Conservation (phyloP, 2,797 vertebrate species). For the Carcharodon carcharias region DNA sequence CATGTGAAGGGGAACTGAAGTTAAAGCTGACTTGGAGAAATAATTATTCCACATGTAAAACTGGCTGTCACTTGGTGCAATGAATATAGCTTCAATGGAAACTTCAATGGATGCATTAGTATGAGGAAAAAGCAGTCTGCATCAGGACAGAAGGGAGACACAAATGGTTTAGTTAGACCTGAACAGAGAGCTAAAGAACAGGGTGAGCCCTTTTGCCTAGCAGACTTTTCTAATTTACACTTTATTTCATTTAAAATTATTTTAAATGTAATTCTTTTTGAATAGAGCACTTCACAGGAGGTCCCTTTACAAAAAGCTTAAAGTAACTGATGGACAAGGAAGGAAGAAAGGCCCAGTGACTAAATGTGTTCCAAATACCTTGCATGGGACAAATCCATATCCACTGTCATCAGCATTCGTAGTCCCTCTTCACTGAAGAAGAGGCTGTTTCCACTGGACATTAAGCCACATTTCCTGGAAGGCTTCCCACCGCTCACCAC, state of each 20-base stretch:
- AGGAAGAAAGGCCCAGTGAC: no score
- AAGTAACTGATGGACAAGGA: neutral
- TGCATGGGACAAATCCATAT: conserved; percentile 89
- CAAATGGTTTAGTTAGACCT: neutral
- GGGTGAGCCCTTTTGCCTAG: neutral
- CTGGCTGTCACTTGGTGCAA: neutral
- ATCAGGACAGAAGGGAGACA: neutral
- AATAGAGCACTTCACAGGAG: neutral
- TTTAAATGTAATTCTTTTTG: neutral
- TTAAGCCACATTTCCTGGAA: conserved; percentile 92
- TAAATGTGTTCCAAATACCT: conserved; percentile 64
- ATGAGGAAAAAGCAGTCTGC: neutral
- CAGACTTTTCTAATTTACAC: neutral
- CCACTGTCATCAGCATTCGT: conserved; percentile 86
- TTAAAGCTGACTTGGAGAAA: neutral
- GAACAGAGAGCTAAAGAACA: neutral
- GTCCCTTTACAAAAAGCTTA: neutral
- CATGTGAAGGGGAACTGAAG: neutral
- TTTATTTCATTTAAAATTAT: neutral
- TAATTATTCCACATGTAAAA: conserved; percentile 3
- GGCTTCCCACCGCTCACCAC: conserved; percentile 89
- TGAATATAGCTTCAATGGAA: neutral
- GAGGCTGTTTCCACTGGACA: conserved; percentile 93
- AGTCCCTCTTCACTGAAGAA: conserved; percentile 96
- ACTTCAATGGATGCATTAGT: neutral